Conservation (phyloP, 2,888 invertebrate species). For the Scaptomyza parva region DNA sequence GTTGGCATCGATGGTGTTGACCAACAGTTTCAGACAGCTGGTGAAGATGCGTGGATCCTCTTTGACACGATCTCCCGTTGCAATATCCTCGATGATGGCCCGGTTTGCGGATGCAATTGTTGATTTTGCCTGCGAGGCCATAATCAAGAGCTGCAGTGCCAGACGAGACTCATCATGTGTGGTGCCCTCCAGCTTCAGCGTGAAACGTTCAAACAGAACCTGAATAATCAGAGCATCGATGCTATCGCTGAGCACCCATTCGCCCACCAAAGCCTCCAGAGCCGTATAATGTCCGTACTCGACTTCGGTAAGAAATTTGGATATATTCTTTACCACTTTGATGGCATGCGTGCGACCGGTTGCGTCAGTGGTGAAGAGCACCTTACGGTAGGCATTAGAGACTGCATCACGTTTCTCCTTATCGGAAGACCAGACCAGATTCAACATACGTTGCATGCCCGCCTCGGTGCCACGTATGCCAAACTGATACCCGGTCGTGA, state of each 20-base stretch:
- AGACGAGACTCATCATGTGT: slow-evolving; percentile 90
- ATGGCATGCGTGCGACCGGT: slow-evolving; percentile 85
- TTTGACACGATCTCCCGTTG: slow-evolving; percentile 86
- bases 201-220: slow-evolving; percentile 94
- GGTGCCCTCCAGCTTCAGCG: slow-evolving; percentile 89
- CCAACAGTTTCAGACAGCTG: slow-evolving; percentile 80
- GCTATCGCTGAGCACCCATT: slow-evolving; percentile 87
- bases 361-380: slow-evolving; percentile 84
- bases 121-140: slow-evolving; percentile 89
- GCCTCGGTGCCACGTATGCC: slow-evolving; percentile 89
- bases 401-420: slow-evolving; percentile 90
- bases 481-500: slow-evolving; percentile 92
- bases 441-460: slow-evolving; percentile 91
- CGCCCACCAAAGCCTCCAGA: slow-evolving; percentile 87
- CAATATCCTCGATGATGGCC: slow-evolving; percentile 90
- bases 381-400: slow-evolving; percentile 89
- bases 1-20: slow-evolving; percentile 81
- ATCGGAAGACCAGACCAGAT: slow-evolving; percentile 93
- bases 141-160: slow-evolving; percentile 91
- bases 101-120: slow-evolving; percentile 89
- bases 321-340: slow-evolving; percentile 87
- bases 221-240: slow-evolving; percentile 87
- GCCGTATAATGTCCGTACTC: slow-evolving; percentile 87
- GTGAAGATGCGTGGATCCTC: slow-evolving; percentile 82
- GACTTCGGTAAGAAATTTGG: slow-evolving; percentile 86